A percentile compares a stretch with the other conserved stretches of the same genome.
phyloP scores from a whole-genome alignment of 2,113 vertebrate genomes.

The Gobiocypris rarus region DNA sequence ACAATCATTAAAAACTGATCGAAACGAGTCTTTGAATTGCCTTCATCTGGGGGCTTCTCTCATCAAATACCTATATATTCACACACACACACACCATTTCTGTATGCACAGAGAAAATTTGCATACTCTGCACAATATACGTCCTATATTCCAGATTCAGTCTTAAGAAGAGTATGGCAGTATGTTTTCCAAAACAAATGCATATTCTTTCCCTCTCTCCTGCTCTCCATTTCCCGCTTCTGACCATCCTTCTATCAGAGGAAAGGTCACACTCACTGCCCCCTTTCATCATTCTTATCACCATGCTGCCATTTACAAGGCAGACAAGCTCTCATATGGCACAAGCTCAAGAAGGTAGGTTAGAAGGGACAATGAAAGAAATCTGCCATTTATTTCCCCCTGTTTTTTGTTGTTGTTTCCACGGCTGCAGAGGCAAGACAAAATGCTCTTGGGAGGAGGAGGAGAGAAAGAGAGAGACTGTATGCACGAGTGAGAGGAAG shows the following conservation, averaged over 20 bases:
- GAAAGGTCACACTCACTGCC: slow-evolving; percentile 64
- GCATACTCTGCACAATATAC: not conserved
- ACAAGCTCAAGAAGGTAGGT: slow-evolving; percentile 60
- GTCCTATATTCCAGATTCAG: not conserved
- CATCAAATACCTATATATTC: too few species aligned
- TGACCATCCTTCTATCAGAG: slow-evolving; percentile 47
- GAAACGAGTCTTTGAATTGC: too few species aligned
- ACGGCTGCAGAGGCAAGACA: slow-evolving; percentile 66
- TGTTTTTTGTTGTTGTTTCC: slow-evolving; percentile 49
- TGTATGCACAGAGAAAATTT: too few species aligned
- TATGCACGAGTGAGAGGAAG: slow-evolving; percentile 22
- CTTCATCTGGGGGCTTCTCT: too few species aligned
- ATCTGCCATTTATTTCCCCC: slow-evolving; percentile 65
- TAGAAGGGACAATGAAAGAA: slow-evolving; percentile 52
- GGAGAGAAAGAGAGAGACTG: slow-evolving; percentile 42
- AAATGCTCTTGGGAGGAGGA: slow-evolving; percentile 65
- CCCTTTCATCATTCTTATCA: slow-evolving; percentile 72
- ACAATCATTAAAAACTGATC: too few species aligned
- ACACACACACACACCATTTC: too few species aligned
- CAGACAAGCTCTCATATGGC: slow-evolving; percentile 65
- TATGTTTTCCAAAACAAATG: slow-evolving; percentile 1
- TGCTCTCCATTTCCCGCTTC: slow-evolving; percentile 15
- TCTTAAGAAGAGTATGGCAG: not conserved
- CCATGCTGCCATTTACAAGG: slow-evolving; percentile 65
- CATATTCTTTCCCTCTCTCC: slow-evolving; percentile 19